These are phyloP conservation scores for mouse (Mus musculus) DNA, from an alignment of 2,113 vertebrate species.

Conservation along the genomic window DNA sequence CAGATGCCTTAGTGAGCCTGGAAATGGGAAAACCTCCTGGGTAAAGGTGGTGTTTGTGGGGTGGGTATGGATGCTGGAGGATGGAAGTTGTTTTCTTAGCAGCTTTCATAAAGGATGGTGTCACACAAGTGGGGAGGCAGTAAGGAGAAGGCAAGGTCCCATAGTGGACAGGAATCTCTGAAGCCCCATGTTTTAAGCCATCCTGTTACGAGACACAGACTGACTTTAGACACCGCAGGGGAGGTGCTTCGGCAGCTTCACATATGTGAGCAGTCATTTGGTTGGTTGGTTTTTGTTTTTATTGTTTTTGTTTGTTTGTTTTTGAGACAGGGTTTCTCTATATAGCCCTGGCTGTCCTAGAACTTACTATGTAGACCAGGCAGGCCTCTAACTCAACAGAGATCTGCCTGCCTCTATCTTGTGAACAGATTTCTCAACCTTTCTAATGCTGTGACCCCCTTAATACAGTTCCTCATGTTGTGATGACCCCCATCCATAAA, in stretches of 20 bases:
- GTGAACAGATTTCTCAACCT: not conserved
- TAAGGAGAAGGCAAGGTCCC: not conserved
- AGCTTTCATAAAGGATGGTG: not conserved
- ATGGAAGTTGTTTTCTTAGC: conserved; percentile 24
- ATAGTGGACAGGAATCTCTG: conserved; percentile 1
- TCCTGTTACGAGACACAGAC: conserved; percentile 23
- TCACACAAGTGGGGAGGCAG: conserved; percentile 48
- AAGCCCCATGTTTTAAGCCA: conserved; percentile 11
- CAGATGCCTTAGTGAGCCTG: not conserved
- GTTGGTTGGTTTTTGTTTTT: not conserved
- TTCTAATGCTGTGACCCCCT: not conserved
- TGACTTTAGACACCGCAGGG: not conserved
- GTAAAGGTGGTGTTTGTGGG: not conserved
- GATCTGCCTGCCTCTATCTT: not conserved
- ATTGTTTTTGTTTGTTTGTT: not conserved
- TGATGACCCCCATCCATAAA: not conserved
- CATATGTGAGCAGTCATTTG: not conserved
- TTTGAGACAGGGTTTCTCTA: not conserved
- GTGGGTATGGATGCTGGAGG: not conserved
- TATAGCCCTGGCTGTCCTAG: not conserved
- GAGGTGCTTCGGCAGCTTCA: conserved; percentile 3
- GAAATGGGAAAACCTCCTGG: not conserved
- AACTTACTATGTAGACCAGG: not conserved
- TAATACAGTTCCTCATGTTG: not conserved
- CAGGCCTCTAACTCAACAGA: not conserved